Evolutionary conservation across 2,888 invertebrate genomes (phyloP).

Genomic region (Allolobophora icterica): DNA sequence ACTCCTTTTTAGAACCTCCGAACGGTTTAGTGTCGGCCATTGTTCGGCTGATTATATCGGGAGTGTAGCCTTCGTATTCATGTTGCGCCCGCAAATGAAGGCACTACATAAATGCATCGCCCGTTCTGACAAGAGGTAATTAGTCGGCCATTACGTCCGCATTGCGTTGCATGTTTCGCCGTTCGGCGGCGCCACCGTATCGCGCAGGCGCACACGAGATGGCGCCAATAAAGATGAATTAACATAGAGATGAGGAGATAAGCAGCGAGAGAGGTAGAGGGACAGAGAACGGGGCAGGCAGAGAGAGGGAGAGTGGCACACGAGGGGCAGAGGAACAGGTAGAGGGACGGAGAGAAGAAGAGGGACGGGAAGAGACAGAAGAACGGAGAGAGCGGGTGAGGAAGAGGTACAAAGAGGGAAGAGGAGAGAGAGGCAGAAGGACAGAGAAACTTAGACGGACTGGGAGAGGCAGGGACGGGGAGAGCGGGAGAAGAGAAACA

Average conservation of each 20-base stretch:
- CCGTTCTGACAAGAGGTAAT: not conserved
- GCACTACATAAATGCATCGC: not conserved
- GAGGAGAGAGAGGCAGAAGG: not conserved
- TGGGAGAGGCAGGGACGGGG: too few relatives aligned
- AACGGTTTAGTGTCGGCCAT: not conserved
- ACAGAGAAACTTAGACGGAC: too few relatives aligned
- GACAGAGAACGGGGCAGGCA: not conserved
- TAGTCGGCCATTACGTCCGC: not conserved
- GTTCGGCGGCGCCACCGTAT: not conserved
- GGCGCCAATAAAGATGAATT: not conserved
- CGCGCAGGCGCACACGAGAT: not conserved
- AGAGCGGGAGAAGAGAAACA: not conserved
- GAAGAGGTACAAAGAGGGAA: not conserved
- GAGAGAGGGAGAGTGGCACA: not conserved
- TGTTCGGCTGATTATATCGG: not conserved
- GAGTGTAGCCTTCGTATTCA: not conserved
- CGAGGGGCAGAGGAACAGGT: not conserved
- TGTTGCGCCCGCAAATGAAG: not conserved
- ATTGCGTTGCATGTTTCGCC: not conserved
- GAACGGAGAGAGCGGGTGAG: not conserved
- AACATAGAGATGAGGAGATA: conserved; percentile 9
- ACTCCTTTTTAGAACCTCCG: not conserved
- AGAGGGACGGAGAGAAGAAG: not conserved
- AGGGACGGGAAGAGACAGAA: not conserved
- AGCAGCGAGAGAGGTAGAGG: not conserved